Evolutionary conservation across 2,113 vertebrate genomes (phyloP).

Genomic region (Myrmophylax atrothorax): DNA sequence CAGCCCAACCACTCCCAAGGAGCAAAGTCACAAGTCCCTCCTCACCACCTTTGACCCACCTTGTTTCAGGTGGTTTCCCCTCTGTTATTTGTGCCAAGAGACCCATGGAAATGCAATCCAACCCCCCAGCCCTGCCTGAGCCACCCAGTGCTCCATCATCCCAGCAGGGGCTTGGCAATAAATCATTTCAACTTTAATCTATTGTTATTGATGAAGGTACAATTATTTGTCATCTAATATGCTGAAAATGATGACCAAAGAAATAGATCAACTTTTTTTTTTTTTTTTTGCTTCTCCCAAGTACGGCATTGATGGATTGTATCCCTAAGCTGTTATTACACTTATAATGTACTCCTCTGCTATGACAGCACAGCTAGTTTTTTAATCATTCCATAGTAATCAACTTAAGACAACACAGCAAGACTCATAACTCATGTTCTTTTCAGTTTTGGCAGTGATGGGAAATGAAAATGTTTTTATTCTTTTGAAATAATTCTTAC

Average conservation of each 20-base stretch:
- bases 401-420: slow-evolving; percentile 85
- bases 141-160: slow-evolving; percentile 86
- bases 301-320: slow-evolving; percentile 95
- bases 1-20: slow-evolving; percentile 65
- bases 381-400: slow-evolving; percentile 84
- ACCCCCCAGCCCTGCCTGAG: slow-evolving; percentile 79
- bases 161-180: slow-evolving; percentile 86
- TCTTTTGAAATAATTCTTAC: slow-evolving; percentile 83
- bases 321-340: slow-evolving; percentile 99
- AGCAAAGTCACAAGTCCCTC: slow-evolving; percentile 83
- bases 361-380: slow-evolving; percentile 87
- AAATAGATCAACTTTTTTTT: slow-evolving; percentile 86
- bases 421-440: slow-evolving; percentile 88
- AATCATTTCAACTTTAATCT: slow-evolving; percentile 99
- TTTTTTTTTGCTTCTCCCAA: slow-evolving; percentile 76
- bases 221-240: slow-evolving; percentile 99
- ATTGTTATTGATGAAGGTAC: slow-evolving; percentile 99
- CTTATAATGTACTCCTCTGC: slow-evolving; percentile 90
- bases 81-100: slow-evolving; percentile 82
- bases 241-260: slow-evolving; percentile 93
- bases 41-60: slow-evolving; percentile 82
- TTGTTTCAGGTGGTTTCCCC: slow-evolving; percentile 86
- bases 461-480: slow-evolving; percentile 88
- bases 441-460: slow-evolving; percentile 83
- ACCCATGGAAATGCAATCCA: slow-evolving; percentile 87